Conservation (phyloP, 2,888 invertebrate genomes). For the Phrixothrix hirtus region DNA sequence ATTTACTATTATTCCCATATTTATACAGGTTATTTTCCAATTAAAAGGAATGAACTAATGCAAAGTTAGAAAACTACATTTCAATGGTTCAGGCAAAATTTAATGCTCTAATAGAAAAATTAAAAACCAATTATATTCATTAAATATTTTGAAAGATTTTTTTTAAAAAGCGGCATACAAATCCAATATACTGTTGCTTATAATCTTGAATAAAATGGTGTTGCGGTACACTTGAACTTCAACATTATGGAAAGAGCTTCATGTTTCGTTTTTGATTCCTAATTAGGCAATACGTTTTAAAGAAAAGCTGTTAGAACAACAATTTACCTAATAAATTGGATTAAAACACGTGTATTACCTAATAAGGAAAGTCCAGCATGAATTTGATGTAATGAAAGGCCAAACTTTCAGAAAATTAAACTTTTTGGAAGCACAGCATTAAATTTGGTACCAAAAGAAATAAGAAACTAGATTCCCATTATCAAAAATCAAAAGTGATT, state of each 20-base stretch:
- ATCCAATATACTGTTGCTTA: constrained; percentile 17
- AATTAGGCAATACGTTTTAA: neutral
- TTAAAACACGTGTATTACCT: neutral
- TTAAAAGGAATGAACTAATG: too few relatives aligned
- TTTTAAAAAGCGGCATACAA: constrained; percentile 16
- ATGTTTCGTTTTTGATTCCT: neutral
- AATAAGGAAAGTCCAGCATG: neutral
- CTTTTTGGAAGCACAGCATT: neutral
- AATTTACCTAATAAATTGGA: constrained; percentile 1
- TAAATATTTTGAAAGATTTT: constrained; percentile 5
- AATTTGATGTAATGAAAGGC: neutral
- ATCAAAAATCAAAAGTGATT: too few relatives aligned
- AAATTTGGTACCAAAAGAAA: neutral
- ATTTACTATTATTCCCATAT: too few relatives aligned
- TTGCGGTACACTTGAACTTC: constrained; percentile 13
- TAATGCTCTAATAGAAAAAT: neutral
- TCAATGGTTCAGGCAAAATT: neutral
- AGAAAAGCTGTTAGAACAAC: constrained; percentile 1
- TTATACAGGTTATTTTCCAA: too few relatives aligned
- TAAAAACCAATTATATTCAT: constrained; percentile 9
- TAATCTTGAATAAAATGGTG: constrained; percentile 20
- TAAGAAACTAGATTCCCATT: too few relatives aligned
- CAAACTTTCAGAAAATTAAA: neutral
- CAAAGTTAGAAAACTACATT: neutral
- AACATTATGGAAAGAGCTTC: neutral